These are phyloP conservation scores for Melinaea menophilus DNA, from an alignment of 2,888 invertebrate genomes.

Conservation along the genomic window DNA sequence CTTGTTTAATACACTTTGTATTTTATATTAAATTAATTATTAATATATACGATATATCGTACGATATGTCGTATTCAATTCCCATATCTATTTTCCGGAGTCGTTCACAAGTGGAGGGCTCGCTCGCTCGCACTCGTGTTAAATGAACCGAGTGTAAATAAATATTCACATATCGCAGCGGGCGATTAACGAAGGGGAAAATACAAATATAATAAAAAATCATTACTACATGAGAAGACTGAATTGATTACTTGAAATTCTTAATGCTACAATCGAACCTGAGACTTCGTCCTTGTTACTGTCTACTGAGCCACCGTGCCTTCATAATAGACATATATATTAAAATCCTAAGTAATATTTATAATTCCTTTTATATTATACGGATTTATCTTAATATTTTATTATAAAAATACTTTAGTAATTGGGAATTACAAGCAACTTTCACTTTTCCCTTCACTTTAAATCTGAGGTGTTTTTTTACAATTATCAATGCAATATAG, in stretches of 20 bases:
- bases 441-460: neutral
- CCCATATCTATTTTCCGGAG: conserved; percentile 20
- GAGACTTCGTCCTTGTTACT: no score
- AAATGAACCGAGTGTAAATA: conserved; percentile 77
- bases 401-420: conserved; percentile 32
- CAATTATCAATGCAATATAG: no score
- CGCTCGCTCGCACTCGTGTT: conserved; percentile 65
- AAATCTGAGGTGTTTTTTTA: conserved; percentile 6
- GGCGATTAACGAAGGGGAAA: conserved; percentile 54
- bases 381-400: conserved; percentile 28
- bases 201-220: conserved; percentile 65
- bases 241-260: neutral
- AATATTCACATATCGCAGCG: conserved; percentile 71
- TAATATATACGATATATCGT: no score
- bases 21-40: no score
- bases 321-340: no score
- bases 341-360: no score
- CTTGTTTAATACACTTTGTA: no score
- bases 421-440: neutral
- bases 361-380: no score
- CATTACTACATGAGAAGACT: conserved; percentile 30
- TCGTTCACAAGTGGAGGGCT: conserved; percentile 45
- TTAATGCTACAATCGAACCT: no score
- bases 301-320: no score
- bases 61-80: neutral